Percentiles rank a stretch among this genome's conserved stretches.
These are phyloP conservation scores for Drosophila leontia DNA, from an alignment of 1,140 invertebrate species.

Conservation along the genomic window DNA sequence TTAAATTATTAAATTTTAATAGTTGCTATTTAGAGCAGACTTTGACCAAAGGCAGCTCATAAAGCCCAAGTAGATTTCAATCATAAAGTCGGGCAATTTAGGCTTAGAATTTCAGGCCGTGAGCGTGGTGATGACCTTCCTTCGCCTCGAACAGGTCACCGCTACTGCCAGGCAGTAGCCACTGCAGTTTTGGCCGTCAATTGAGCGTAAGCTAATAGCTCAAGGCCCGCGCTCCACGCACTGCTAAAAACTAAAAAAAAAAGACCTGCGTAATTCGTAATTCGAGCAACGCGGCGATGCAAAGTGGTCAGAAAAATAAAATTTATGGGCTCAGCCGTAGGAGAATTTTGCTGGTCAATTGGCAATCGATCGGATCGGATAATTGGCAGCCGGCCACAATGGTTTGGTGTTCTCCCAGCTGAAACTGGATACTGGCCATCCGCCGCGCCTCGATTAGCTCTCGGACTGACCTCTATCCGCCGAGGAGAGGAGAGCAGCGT, in stretches of 20 bases:
- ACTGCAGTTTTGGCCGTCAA: constrained; percentile 31
- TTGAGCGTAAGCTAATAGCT: constrained; percentile 30
- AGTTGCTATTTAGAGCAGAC: constrained; percentile 3
- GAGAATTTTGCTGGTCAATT: constrained; percentile 34
- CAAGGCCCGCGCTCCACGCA: constrained; percentile 27
- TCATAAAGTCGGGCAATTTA: background rate
- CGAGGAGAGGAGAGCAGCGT: no score
- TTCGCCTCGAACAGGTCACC: constrained; percentile 29
- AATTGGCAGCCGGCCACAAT: constrained; percentile 54
- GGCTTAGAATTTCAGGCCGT: constrained; percentile 4
- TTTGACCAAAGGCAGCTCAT: background rate
- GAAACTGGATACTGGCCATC: constrained; percentile 26
- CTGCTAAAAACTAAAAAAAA: background rate
- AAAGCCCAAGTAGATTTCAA: constrained; percentile 4
- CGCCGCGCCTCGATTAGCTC: constrained; percentile 19
- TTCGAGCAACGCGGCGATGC: constrained; percentile 43
- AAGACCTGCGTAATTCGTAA: constrained; percentile 23
- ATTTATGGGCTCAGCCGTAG: constrained; percentile 34
- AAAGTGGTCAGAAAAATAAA: constrained; percentile 51
- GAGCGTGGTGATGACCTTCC: constrained; percentile 48
- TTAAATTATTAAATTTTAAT: constrained; percentile 2
- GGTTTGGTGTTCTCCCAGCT: constrained; percentile 1
- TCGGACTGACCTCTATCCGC: constrained; percentile 30
- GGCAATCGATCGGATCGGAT: constrained; percentile 41
- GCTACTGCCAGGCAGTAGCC: constrained; percentile 13